Conservation (phyloP, 2,888 invertebrate species). For the Lycaena phlaeas region DNA sequence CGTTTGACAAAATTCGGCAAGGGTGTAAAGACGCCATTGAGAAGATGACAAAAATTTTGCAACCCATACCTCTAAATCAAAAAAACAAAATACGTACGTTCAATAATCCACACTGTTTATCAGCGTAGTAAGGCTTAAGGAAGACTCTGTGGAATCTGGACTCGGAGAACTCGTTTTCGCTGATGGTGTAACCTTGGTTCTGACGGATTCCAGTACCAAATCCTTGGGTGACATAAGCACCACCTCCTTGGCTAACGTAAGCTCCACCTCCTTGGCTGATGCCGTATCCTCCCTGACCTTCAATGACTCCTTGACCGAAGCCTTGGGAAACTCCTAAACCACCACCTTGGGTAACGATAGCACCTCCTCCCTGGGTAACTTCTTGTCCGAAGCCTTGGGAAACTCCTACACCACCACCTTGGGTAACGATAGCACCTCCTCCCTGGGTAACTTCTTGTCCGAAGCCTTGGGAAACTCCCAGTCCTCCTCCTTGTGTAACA, state of each 20-base stretch:
- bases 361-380: slow-evolving; percentile 19
- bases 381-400: slow-evolving; percentile 14
- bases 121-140: slow-evolving; percentile 37
- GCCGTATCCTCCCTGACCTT: slow-evolving; percentile 21
- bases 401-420: slow-evolving; percentile 26
- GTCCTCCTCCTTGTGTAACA: slow-evolving; percentile 15
- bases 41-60: too few relatives aligned
- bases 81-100: slow-evolving; percentile 2
- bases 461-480: slow-evolving; percentile 23
- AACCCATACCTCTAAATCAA: too few relatives aligned
- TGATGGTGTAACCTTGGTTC: slow-evolving; percentile 5
- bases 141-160: slow-evolving; percentile 38
- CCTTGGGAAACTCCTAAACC: slow-evolving; percentile 29
- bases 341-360: slow-evolving; percentile 21
- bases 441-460: slow-evolving; percentile 29
- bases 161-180: slow-evolving; percentile 40
- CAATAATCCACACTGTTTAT: slow-evolving; percentile 42
- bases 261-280: slow-evolving; percentile 24
- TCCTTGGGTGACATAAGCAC: slow-evolving; percentile 22
- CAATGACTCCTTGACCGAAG: slow-evolving; percentile 17
- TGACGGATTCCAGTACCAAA: slow-evolving; percentile 22
- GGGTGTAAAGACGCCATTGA: too few relatives aligned
- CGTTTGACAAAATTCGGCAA: too few relatives aligned
- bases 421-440: slow-evolving; percentile 24
- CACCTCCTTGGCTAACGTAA: slow-evolving; percentile 18